A percentile compares a stretch with the other conserved stretches of the same genome.
Evolutionary conservation across 2,113 vertebrate species (phyloP).

Genomic region (Chaenocephalus aceratus): DNA sequence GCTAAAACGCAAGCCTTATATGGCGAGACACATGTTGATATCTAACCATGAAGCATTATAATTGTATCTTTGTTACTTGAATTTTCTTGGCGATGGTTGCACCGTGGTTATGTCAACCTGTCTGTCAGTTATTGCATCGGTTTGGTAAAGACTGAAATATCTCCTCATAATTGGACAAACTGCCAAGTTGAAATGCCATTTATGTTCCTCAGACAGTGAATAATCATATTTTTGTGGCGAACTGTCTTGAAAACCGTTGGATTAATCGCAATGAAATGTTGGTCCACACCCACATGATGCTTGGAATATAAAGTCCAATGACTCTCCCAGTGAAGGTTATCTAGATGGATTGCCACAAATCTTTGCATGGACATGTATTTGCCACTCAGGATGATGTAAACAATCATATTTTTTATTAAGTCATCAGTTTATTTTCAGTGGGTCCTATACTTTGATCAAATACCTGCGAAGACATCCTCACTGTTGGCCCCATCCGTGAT

Average conservation of each 20-base stretch:
- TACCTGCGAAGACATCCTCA: background rate
- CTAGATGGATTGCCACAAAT: background rate
- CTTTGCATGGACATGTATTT: background rate
- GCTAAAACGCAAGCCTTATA: background rate
- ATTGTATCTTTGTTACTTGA: background rate
- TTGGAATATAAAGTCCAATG: background rate
- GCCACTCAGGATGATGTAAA: background rate
- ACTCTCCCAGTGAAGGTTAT: background rate
- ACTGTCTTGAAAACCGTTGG: too few relatives aligned
- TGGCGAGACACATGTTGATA: background rate
- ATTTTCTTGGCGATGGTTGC: background rate
- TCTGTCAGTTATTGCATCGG: background rate
- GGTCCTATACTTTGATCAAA: background rate
- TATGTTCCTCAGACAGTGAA: background rate
- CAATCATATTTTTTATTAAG: background rate
- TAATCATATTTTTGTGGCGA: too few relatives aligned
- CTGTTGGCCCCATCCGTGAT: background rate
- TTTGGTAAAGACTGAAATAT: too few relatives aligned
- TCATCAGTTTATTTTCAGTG: background rate
- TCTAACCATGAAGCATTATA: background rate
- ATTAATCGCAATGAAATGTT: background rate
- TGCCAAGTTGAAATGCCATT: too few relatives aligned
- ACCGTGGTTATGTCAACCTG: fast-evolving
- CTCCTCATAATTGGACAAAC: too few relatives aligned
- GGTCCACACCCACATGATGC: background rate